phyloP scores from a whole-genome alignment of 2,888 invertebrate genomes.

The Gymnosoma rotundatum region DNA sequence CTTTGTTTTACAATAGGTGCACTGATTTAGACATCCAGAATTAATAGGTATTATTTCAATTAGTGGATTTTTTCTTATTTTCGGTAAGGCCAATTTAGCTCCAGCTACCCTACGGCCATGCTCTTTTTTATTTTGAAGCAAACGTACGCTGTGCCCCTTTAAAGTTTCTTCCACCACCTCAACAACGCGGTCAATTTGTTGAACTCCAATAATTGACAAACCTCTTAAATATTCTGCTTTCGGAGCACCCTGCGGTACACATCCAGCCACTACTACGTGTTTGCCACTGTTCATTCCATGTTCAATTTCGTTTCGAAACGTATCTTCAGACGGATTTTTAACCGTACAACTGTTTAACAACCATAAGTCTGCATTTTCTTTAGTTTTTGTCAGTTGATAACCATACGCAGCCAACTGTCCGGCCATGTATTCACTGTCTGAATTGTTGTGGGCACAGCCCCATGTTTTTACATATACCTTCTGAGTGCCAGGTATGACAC shows the following conservation, averaged over 20 bases:
- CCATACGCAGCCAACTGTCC: conserved; percentile 95
- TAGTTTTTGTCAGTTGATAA: conserved; percentile 91
- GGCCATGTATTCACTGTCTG: conserved; percentile 99
- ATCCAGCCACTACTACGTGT: conserved; percentile 97
- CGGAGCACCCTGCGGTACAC: conserved; percentile 97
- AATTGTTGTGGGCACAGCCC: conserved; percentile 99
- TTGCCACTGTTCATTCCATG: conserved; percentile 89
- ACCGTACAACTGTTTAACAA: conserved; percentile 98
- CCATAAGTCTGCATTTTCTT: conserved; percentile 94
- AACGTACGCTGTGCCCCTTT: conserved; percentile 91
- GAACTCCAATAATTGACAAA: conserved; percentile 97
- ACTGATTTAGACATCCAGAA: conserved; percentile 98
- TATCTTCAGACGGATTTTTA: conserved; percentile 98
- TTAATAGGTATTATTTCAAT: conserved; percentile 98
- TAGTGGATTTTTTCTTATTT: conserved; percentile 96
- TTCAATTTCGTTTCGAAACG: conserved; percentile 94
- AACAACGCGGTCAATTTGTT: conserved; percentile 98
- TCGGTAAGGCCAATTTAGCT: conserved; percentile 93
- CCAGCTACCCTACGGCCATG: conserved; percentile 92
- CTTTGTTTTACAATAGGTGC: conserved; percentile 99
- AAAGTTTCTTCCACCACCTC: conserved; percentile 99
- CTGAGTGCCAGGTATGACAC: conserved; percentile 88
- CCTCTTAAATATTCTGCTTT: conserved; percentile 85
- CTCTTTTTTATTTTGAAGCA: conserved; percentile 91
- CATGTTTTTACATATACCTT: conserved; percentile 95